Evolutionary conservation across 2,888 invertebrate species (phyloP), one percentile per base, ranked within the genome.

Genomic region (Drymonia ruficornis): DNA sequence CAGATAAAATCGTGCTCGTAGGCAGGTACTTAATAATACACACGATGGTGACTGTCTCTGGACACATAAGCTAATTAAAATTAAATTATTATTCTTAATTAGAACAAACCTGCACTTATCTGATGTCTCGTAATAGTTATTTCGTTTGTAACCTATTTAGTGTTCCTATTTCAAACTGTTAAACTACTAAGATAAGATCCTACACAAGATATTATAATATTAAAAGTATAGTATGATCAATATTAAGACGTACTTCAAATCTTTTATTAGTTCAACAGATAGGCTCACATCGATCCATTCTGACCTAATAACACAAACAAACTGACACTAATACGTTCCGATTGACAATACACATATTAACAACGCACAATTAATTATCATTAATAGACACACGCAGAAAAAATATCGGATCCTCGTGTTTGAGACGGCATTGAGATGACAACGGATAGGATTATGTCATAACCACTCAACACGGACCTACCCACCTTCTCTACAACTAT

Each of bases 371-470:
- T 89, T 89, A 89, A 88, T 89, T 85, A 88, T 86, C 83, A 87
- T 87, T 89, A 88, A 80, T 72, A 83, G 72, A 83, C 75, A 76
- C 65, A 77, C 48, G 47, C 55, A 71, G 79, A 83, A 88, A 89
- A 86, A 84, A 83, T 81, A 79, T 80, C 71, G 81, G 83, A 86
- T 86, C 78, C 76, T 89, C 91, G 91, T 91, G 91, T 76, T 77
- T 78, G 72, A 84, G 80, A 80, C 85, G 90, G 89, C 91, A 91
- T 91, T 91, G 91, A 91, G 89, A 90, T 80, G 89, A 91, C 91
- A 91, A 85, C 84, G 75, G 78, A 74, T 83, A 78, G 87, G 83
- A 89, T 90, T 87, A 84, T 80, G 75, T 76, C 74, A 72, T 80
- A 77, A 76, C 88, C 84, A 86, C 28, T 59, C 15, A 64, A 63